Conservation (phyloP, 2,797 vertebrate species). For the Pteronotus mesoamericanus region DNA sequence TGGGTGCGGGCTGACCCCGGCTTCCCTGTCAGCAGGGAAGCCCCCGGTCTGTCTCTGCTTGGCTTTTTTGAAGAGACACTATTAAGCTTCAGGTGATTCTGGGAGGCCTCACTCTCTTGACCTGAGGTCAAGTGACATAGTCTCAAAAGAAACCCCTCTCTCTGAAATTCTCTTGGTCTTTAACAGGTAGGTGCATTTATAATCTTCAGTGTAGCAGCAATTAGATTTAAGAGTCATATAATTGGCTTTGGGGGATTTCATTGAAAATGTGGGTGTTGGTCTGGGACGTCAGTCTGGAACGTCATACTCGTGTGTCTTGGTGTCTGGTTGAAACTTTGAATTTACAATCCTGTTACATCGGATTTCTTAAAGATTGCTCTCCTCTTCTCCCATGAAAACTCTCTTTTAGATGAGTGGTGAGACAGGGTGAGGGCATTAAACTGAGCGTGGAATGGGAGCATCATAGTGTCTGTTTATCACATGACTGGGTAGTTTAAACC, state of each 20-base stretch:
- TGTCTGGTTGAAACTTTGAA: not conserved
- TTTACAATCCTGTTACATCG: not conserved
- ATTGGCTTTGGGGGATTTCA: not conserved
- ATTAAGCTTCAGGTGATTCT: not conserved
- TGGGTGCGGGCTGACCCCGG: no score
- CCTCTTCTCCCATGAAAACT: not conserved
- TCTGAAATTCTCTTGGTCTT: not conserved
- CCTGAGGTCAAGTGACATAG: not conserved
- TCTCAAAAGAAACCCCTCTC: not conserved
- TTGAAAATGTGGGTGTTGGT: not conserved
- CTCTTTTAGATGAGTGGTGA: not conserved
- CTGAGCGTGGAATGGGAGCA: not conserved
- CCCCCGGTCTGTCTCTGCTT: not conserved
- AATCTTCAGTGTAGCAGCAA: not conserved
- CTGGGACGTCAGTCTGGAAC: not conserved
- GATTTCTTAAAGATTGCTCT: not conserved
- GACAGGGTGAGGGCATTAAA: not conserved
- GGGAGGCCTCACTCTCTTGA: not conserved
- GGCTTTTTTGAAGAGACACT: not conserved
- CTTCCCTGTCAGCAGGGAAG: not conserved
- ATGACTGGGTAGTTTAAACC: not conserved
- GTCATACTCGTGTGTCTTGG: not conserved
- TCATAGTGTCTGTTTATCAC: not conserved
- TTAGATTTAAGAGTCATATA: not conserved
- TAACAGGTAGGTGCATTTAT: not conserved